Conservation (phyloP, 2,113 vertebrate genomes). For the Centropristis striata region DNA sequence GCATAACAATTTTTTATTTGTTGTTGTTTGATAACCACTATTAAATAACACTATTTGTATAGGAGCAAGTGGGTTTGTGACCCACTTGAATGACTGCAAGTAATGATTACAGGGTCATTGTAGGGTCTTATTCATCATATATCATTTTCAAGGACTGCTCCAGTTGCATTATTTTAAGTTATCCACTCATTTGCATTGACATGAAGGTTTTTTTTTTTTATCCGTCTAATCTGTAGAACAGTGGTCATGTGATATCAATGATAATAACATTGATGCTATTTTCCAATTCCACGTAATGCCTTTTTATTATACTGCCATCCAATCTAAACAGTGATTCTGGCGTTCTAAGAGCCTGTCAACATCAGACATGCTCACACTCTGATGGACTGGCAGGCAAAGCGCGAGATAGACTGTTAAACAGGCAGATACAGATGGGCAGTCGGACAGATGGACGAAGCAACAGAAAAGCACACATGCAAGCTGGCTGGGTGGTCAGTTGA, state of each 20-base stretch:
- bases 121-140: too few relatives aligned
- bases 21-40: too few relatives aligned
- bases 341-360: conserved; percentile 38
- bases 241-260: conserved; percentile 12
- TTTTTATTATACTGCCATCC: conserved; percentile 15
- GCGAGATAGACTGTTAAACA: conserved; percentile 31
- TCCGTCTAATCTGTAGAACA: background rate
- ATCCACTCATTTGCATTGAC: background rate
- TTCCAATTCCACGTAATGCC: background rate
- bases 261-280: conserved; percentile 20
- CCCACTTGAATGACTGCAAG: too few relatives aligned
- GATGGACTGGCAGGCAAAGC: conserved; percentile 27
- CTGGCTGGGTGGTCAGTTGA: conserved; percentile 49
- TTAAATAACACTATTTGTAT: too few relatives aligned
- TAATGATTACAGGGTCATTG: too few relatives aligned
- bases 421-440: conserved; percentile 61
- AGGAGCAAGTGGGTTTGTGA: too few relatives aligned
- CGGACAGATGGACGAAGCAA: conserved; percentile 63
- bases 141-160: too few relatives aligned
- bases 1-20: too few relatives aligned
- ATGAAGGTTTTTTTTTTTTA: too few relatives aligned
- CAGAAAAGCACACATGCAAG: conserved; percentile 52
- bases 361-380: conserved; percentile 37
- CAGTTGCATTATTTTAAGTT: conserved; percentile 30
- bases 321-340: conserved; percentile 37